phyloP scores from a whole-genome alignment of 2,797 vertebrate species.

The Chelon auratus region DNA sequence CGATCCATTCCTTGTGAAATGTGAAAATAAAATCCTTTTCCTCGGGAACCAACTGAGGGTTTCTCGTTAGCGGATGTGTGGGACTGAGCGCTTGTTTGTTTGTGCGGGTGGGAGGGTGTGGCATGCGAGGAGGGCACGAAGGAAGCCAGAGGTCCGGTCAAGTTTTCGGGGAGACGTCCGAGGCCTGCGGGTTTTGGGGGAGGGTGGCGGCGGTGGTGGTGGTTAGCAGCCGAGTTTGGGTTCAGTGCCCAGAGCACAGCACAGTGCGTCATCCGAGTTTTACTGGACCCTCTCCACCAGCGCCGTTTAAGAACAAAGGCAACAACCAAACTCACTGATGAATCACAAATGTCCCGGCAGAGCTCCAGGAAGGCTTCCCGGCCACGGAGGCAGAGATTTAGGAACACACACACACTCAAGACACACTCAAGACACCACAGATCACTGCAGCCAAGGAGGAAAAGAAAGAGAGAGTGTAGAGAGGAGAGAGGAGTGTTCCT shows the following conservation, averaged over 20 bases:
- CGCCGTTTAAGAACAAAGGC: conserved; percentile 67
- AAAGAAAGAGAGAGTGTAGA: conserved; percentile 10
- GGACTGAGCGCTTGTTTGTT: conserved; percentile 63
- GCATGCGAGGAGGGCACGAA: conserved; percentile 35
- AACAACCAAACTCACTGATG: conserved; percentile 74
- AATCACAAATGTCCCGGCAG: conserved; percentile 78
- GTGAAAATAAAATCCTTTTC: conserved; percentile 44
- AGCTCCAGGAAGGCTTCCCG: conserved; percentile 67
- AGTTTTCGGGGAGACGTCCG: conserved; percentile 22
- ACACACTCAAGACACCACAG: conserved; percentile 23
- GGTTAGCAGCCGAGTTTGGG: conserved; percentile 42
- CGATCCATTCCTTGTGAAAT: conserved; percentile 45
- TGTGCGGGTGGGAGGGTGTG: conserved; percentile 53
- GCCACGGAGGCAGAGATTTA: conserved; percentile 52
- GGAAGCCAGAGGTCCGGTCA: conserved; percentile 44
- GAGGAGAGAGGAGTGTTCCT: conserved; percentile 41
- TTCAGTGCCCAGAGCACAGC: conserved; percentile 52
- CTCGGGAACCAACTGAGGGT: conserved; percentile 14
- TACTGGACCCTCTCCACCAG: conserved; percentile 71
- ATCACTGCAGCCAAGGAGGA: conserved; percentile 48
- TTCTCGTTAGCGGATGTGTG: conserved; percentile 56
- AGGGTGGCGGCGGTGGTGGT: background rate
- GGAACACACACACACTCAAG: conserved; percentile 56
- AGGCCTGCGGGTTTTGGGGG: conserved; percentile 2
- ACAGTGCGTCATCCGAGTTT: conserved; percentile 64